Conservation (phyloP, 2,113 vertebrate genomes). For the Gasterosteus aculeatus region DNA sequence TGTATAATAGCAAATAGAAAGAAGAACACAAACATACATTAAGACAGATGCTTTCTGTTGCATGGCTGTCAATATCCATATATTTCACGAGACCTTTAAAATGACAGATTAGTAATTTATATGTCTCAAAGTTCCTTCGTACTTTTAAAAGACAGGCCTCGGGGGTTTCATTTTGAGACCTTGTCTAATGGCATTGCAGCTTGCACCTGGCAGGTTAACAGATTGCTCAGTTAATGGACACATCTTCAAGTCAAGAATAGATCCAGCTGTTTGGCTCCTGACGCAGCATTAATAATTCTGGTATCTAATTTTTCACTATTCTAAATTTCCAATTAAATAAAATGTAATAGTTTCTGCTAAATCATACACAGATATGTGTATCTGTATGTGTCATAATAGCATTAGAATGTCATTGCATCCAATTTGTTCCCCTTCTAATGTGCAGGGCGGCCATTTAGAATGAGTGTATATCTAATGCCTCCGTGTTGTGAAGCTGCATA, state of each 20-base stretch:
- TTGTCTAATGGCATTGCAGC: constrained; percentile 10
- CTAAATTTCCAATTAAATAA: not conserved
- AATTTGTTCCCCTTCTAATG: not conserved
- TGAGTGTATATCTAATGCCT: not conserved
- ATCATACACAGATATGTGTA: no score
- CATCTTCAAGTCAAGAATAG: not conserved
- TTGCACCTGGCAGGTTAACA: constrained; percentile 17
- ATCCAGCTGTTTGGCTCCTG: not conserved
- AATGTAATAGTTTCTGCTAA: not conserved
- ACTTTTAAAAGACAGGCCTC: constrained; percentile 1
- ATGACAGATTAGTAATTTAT: not conserved
- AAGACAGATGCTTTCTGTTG: not conserved
- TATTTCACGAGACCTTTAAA: not conserved
- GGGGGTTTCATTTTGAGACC: constrained; percentile 33
- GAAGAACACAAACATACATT: not conserved
- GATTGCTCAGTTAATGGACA: constrained; percentile 27
- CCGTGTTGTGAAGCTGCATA: constrained; percentile 44
- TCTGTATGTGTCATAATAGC: not conserved
- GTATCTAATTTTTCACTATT: not conserved
- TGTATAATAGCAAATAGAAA: not conserved
- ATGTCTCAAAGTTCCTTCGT: not conserved
- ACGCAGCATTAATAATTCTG: not conserved
- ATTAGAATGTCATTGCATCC: not conserved
- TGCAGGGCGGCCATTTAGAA: not conserved
- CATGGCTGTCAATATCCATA: not conserved